Conservation (phyloP, 2,888 invertebrate species). For the Idaea aversata region DNA sequence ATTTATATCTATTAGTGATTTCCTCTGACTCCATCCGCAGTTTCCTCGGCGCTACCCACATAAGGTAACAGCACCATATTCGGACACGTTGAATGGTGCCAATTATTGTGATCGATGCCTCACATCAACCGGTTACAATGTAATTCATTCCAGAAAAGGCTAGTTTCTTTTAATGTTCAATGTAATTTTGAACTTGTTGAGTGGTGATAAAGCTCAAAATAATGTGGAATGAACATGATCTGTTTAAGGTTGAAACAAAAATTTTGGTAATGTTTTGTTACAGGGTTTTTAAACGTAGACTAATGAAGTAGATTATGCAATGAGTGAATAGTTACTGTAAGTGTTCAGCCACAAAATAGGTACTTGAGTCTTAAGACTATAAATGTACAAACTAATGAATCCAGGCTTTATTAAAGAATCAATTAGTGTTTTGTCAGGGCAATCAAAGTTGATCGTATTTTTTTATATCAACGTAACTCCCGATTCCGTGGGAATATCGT, state of each 20-base stretch:
- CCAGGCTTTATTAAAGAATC: too few relatives aligned
- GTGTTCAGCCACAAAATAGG: too few relatives aligned
- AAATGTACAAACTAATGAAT: too few relatives aligned
- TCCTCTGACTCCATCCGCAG: slow-evolving; percentile 13
- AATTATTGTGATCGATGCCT: slow-evolving; percentile 42
- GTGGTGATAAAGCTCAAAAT: not conserved
- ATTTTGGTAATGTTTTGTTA: not conserved
- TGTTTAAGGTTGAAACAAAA: too few relatives aligned
- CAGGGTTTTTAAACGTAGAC: not conserved
- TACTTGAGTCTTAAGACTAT: too few relatives aligned
- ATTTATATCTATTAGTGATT: not conserved
- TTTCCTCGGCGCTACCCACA: slow-evolving; percentile 29
- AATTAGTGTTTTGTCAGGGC: too few relatives aligned
- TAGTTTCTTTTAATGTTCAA: slow-evolving; percentile 12
- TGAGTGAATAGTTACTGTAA: not conserved
- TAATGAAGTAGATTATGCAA: not conserved
- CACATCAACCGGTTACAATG: slow-evolving; percentile 17
- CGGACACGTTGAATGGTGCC: slow-evolving; percentile 44
- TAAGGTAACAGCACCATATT: slow-evolving; percentile 32
- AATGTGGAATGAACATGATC: not conserved
- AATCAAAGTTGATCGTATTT: too few relatives aligned
- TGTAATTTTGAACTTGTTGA: not conserved
- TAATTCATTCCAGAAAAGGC: slow-evolving; percentile 18
- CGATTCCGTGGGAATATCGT: too few relatives aligned
- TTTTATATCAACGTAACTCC: too few relatives aligned